Evolutionary conservation across 2,888 invertebrate species (phyloP).

Genomic region (Idaea aversata): DNA sequence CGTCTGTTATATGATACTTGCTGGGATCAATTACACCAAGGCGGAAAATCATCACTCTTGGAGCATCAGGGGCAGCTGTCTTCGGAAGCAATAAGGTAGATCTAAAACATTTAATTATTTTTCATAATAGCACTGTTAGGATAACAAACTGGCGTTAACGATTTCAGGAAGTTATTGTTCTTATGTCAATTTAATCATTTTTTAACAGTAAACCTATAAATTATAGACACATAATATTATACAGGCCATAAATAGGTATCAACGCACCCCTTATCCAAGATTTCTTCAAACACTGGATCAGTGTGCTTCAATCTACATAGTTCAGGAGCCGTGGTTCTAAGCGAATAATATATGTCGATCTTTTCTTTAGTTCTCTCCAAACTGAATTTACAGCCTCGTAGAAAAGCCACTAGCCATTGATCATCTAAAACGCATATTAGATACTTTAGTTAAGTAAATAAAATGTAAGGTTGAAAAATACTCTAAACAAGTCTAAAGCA

Average conservation of each 20-base stretch:
- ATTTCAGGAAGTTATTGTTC: too few species aligned
- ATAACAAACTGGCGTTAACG: too few species aligned
- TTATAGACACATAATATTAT: too few species aligned
- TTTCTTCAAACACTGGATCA: constrained; percentile 65
- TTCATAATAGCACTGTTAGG: background rate
- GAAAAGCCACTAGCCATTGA: constrained; percentile 79
- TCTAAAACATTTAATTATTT: constrained; percentile 31
- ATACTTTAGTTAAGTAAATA: too few species aligned
- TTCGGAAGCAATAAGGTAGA: constrained; percentile 41
- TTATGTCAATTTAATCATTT: too few species aligned
- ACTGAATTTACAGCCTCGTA: constrained; percentile 82
- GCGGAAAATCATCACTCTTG: constrained; percentile 74
- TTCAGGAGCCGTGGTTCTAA: constrained; percentile 74
- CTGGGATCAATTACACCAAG: constrained; percentile 67
- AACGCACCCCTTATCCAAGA: constrained; percentile 30
- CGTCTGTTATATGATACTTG: constrained; percentile 41
- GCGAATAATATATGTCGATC: constrained; percentile 80
- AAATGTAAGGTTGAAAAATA: background rate
- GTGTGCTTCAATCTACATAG: constrained; percentile 75
- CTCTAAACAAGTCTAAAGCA: too few species aligned
- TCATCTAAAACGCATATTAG: constrained; percentile 60
- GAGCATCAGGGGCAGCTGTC: constrained; percentile 42
- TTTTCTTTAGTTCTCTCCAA: constrained; percentile 81
- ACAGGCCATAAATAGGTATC: too few species aligned
- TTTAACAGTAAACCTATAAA: too few species aligned